Conservation (phyloP, 2,113 vertebrate species). For the Bufo bufo region DNA sequence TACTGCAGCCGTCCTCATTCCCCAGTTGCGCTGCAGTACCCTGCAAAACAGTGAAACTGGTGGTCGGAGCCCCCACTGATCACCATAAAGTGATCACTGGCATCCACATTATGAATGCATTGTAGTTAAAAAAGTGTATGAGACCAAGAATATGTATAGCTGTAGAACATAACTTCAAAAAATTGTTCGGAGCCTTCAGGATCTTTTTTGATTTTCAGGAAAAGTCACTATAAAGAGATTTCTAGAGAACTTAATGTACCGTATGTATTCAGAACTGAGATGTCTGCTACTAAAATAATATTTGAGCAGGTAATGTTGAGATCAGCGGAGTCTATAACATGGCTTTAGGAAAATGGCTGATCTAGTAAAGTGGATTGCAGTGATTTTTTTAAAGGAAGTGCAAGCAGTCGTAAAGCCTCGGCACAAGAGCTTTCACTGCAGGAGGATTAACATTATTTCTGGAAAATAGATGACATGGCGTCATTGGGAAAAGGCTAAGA, state of each 20-base stretch:
- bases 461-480: constrained; percentile 5
- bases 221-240: neutral
- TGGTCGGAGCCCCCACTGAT: too few relatives aligned
- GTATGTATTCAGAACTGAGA: neutral
- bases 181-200: neutral
- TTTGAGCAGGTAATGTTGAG: neutral
- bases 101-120: neutral
- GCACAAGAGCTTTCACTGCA: constrained; percentile 43
- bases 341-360: constrained; percentile 19
- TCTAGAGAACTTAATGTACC: neutral
- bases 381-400: constrained; percentile 20
- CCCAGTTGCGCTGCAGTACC: too few relatives aligned
- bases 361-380: constrained; percentile 38
- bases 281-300: neutral
- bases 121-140: neutral
- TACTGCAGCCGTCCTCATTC: too few relatives aligned
- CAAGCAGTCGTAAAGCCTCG: constrained; percentile 20
- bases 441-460: constrained; percentile 50
- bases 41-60: too few relatives aligned
- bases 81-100: too few relatives aligned
- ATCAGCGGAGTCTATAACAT: neutral
- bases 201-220: neutral
- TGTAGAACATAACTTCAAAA: neutral
- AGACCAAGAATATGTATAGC: neutral
- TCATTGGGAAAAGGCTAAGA: constrained; percentile 32